A percentile compares a stretch with the other conserved stretches of the same genome.
Conservation (phyloP, 2,888 invertebrate species). For the Sicus ferrugineus region DNA sequence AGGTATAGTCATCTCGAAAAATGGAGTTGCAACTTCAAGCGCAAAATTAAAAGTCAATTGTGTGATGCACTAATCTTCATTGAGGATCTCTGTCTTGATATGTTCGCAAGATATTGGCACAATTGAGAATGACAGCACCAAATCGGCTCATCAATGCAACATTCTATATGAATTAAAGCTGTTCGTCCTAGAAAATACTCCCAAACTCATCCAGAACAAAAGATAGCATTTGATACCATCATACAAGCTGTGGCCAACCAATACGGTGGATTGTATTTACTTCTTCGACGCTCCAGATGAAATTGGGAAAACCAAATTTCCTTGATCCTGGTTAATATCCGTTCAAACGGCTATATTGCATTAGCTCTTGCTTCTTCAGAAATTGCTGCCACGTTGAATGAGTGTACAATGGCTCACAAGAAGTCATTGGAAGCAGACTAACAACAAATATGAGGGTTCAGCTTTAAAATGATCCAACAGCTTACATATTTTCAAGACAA, state of each 20-base stretch:
- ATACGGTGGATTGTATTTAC: too few relatives aligned
- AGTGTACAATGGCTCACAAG: conserved; percentile 51
- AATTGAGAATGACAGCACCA: conserved; percentile 47
- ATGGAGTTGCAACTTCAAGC: too few relatives aligned
- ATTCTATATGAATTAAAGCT: conserved; percentile 35
- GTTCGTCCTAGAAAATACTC: conserved; percentile 33
- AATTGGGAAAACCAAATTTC: too few relatives aligned
- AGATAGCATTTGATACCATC: conserved; percentile 34
- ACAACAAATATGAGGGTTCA: conserved; percentile 8
- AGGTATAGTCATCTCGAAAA: too few relatives aligned
- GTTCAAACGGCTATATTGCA: not conserved
- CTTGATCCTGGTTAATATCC: too few relatives aligned
- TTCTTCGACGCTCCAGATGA: too few relatives aligned
- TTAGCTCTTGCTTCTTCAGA: conserved; percentile 40
- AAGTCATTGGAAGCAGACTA: conserved; percentile 46
- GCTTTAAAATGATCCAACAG: not conserved
- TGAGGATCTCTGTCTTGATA: conserved; percentile 48
- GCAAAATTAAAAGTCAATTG: too few relatives aligned
- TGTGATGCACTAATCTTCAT: too few relatives aligned
- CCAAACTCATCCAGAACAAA: conserved; percentile 39
- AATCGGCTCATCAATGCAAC: conserved; percentile 42
- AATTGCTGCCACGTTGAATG: conserved; percentile 47
- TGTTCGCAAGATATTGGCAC: conserved; percentile 38
- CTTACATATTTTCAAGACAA: not conserved
- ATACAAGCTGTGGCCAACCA: conserved; percentile 24